phyloP scores from a whole-genome alignment of 2,797 vertebrate species.

The Sebastes paucispinis region DNA sequence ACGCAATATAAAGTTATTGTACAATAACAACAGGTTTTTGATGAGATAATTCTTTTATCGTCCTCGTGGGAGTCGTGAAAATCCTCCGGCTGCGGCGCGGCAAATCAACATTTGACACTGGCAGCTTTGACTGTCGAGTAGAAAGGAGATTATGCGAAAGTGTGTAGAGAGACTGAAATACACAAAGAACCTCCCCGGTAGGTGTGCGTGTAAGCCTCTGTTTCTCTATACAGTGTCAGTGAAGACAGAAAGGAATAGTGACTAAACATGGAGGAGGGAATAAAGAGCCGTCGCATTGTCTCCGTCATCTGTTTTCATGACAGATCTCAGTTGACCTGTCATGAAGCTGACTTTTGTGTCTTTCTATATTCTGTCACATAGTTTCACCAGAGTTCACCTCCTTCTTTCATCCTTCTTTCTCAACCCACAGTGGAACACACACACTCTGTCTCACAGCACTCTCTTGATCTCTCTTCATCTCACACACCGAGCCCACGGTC shows the following conservation, averaged over 20 bases:
- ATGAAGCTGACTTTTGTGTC: background rate
- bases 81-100: conserved; percentile 47
- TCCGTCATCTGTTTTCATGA: background rate
- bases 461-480: conserved; percentile 4
- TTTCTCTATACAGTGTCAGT: background rate
- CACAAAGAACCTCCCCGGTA: background rate
- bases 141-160: conserved; percentile 8
- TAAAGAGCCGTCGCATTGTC: background rate
- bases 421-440: conserved; percentile 9
- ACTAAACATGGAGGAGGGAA: background rate
- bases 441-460: background rate
- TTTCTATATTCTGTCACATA: background rate
- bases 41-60: conserved; percentile 45
- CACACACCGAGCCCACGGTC: conserved; percentile 1
- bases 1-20: conserved; percentile 23
- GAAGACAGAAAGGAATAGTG: background rate
- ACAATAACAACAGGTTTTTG: conserved; percentile 39
- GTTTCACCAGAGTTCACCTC: background rate
- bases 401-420: conserved; percentile 9
- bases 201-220: background rate
- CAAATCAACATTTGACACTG: conserved; percentile 56
- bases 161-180: conserved; percentile 2
- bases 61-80: conserved; percentile 27
- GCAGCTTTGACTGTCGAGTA: conserved; percentile 19
- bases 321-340: no score